Percentiles rank a stretch among this genome's conserved stretches.
These are phyloP conservation scores for Stenurella melanura DNA, from an alignment of 2,888 invertebrate species.

Conservation along the genomic window DNA sequence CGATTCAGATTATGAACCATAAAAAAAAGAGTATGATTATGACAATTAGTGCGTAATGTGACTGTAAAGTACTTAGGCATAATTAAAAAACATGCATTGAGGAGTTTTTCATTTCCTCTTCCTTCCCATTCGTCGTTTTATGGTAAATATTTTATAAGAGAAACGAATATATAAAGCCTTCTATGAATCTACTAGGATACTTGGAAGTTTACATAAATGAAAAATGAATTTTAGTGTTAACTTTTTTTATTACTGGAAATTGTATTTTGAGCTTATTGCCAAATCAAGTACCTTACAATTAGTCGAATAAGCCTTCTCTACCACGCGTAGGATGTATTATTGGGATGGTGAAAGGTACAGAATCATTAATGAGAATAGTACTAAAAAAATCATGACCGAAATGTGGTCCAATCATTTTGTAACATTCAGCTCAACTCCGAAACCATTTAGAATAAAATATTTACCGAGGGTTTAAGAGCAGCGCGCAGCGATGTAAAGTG, in stretches of 20 bases:
- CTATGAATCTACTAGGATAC: too few species aligned
- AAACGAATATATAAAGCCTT: too few species aligned
- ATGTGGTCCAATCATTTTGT: background rate
- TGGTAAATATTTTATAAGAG: too few species aligned
- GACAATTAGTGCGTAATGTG: constrained; percentile 9
- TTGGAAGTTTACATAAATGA: too few species aligned
- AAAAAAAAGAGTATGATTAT: background rate
- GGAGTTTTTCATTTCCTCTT: too few species aligned
- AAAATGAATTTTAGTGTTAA: too few species aligned
- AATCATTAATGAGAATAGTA: background rate
- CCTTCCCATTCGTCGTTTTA: too few species aligned
- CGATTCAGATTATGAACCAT: too few species aligned
- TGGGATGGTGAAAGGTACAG: background rate
- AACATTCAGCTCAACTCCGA: background rate
- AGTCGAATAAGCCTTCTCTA: background rate
- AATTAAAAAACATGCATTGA: too few species aligned
- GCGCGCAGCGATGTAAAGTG: background rate
- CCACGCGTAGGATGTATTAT: background rate
- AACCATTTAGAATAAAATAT: constrained; percentile 1
- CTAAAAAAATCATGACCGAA: background rate
- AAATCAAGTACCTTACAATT: too few species aligned
- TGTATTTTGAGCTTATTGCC: too few species aligned
- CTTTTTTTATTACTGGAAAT: too few species aligned
- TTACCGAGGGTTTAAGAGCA: background rate
- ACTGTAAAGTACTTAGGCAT: background rate